Evolutionary conservation across 2,113 vertebrate species (phyloP), one percentile per base, ranked within the genome.

Genomic region (Python bivittatus): DNA sequence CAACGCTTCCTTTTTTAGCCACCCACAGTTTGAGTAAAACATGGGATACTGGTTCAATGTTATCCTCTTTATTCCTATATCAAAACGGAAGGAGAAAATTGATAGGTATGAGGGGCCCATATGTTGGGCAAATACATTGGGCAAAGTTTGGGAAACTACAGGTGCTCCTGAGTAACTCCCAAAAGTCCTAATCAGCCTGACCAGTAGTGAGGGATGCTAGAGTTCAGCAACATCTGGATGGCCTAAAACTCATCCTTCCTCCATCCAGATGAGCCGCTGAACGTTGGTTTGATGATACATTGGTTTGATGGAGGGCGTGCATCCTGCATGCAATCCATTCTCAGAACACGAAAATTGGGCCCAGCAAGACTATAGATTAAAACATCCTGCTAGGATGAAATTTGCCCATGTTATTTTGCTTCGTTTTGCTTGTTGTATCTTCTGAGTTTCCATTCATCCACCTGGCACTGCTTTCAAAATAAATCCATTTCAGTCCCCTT

Each of bases 391-490:
- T 96, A 97, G 95, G 96, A 96, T 93, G 94, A 93, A 95, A 88
- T 95, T 95, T 95, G 92, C 95, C 92, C 95, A 54, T 44, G n/a
- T 33, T 56, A 56, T 88, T 53, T 89, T 10, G 22, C 17, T 52
- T 23, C 6, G 38, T n/a, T 96, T 95, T 95, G 93, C 95, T 96
- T 96, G 44, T 83, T 79, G 23, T 89, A 79, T 29, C 92, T 94
- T 95, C 88, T 95, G 93, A 96, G 83, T 92, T 91, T 95, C 91
- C 97, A 92, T 97, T 96, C 96, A 94, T 97, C 44, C 94, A 91
- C 92, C 94, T 96, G 15, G 86, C 93, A 96, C 95, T 96, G 72
- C 92, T 84, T 97, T 97, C 96, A 95, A 88, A 96, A 92, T 93
- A 94, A 95, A 58, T 94, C 94, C 92, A 94, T 96, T 96, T 96